These are phyloP conservation scores for Ramphastos sulfuratus DNA, from an alignment of 2,113 vertebrate species.

Conservation along the genomic window DNA sequence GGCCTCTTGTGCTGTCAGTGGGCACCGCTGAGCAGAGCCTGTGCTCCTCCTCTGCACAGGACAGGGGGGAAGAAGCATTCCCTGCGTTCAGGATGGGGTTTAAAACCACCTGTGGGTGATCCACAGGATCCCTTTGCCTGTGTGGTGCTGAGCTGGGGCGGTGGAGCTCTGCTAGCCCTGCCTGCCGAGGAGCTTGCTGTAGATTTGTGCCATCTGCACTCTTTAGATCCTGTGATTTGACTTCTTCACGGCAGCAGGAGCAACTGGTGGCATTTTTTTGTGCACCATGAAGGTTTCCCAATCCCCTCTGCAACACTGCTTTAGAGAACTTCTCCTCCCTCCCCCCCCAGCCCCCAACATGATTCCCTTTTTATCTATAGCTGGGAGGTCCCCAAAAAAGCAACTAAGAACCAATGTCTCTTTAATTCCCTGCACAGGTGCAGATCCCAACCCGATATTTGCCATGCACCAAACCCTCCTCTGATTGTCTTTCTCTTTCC, in stretches of 20 bases:
- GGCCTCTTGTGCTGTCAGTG: too few species aligned
- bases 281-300: neutral
- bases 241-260: neutral
- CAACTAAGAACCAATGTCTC: neutral
- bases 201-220: fast-evolving
- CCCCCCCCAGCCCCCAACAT: too few species aligned
- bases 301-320: neutral
- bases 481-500: fast-evolving
- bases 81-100: fast-evolving
- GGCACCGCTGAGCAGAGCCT: too few species aligned
- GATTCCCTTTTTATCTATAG: neutral
- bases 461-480: fast-evolving
- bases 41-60: neutral
- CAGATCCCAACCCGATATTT: neutral
- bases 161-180: neutral
- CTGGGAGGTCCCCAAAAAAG: neutral
- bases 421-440: fast-evolving
- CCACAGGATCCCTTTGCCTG: neutral
- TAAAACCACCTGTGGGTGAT: neutral
- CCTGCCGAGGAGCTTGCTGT: fast-evolving
- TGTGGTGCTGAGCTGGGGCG: fast-evolving
- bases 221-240: fast-evolving
- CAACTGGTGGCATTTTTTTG: neutral
- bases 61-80: neutral
- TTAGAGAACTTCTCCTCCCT: too few species aligned